A percentile compares a stretch with the other conserved stretches of the same genome.
These are phyloP conservation scores for Pedionomus torquatus DNA, from an alignment of 2,113 vertebrate genomes.

Conservation along the genomic window DNA sequence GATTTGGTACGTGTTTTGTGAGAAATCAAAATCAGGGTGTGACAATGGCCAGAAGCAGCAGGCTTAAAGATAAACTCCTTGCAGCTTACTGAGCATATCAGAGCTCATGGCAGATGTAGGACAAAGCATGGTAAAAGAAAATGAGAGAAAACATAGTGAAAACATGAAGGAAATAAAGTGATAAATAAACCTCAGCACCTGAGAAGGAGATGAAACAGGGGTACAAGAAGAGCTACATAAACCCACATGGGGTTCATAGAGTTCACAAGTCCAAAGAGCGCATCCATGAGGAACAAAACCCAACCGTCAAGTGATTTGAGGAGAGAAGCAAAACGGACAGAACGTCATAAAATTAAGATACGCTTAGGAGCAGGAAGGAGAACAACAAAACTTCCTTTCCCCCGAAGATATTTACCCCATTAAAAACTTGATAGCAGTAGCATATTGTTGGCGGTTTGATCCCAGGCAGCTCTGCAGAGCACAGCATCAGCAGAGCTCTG, in stretches of 20 bases:
- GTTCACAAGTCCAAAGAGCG: fast-evolving
- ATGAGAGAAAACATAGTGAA: fast-evolving
- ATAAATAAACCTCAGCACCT: background rate
- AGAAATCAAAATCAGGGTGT: background rate
- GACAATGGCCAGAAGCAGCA: background rate
- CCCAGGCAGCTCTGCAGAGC: background rate
- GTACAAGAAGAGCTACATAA: background rate
- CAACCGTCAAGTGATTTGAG: background rate
- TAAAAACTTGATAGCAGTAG: background rate
- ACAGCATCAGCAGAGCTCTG: background rate
- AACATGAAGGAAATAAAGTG: background rate
- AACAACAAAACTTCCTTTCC: background rate
- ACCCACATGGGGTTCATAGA: background rate
- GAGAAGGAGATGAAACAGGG: background rate
- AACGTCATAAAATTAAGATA: background rate
- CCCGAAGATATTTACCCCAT: background rate
- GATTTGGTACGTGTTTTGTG: background rate
- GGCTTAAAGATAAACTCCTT: background rate
- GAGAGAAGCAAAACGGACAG: background rate
- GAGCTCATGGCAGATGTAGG: background rate
- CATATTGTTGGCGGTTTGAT: fast-evolving
- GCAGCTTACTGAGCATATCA: background rate
- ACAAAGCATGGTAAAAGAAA: background rate
- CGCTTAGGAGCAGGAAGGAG: background rate
- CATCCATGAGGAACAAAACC: background rate